phyloP scores from a whole-genome alignment of 2,888 invertebrate species.

The Ennomos quercinarius region DNA sequence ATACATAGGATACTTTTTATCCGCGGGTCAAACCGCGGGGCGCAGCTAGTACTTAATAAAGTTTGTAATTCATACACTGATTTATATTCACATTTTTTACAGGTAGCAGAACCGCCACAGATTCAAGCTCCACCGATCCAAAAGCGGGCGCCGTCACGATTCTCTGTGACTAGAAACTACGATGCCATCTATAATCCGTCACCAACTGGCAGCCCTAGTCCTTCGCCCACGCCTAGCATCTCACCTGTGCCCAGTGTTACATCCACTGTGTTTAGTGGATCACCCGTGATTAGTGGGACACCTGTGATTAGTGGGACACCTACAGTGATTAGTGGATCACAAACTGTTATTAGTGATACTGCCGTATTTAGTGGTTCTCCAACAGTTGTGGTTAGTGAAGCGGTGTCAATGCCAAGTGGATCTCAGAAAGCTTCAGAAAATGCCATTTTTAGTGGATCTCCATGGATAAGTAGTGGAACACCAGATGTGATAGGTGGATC shows the following conservation, averaged over 20 bases:
- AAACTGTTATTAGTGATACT: background rate
- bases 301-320: background rate
- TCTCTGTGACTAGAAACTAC: slow-evolving; percentile 78
- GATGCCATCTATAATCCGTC: slow-evolving; percentile 67
- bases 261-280: slow-evolving; percentile 23
- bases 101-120: slow-evolving; percentile 75
- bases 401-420: no score
- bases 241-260: slow-evolving; percentile 17
- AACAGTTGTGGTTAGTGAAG: no score
- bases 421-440: no score
- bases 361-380: no score
- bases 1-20: no score
- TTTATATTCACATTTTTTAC: slow-evolving; percentile 23
- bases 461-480: background rate
- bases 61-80: no score
- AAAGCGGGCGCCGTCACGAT: slow-evolving; percentile 76
- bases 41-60: no score
- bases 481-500: background rate
- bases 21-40: no score
- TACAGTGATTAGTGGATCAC: background rate
- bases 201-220: slow-evolving; percentile 47
- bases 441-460: no score
- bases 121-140: slow-evolving; percentile 83
- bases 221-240: slow-evolving; percentile 40
- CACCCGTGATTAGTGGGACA: slow-evolving; percentile 14